Evolutionary conservation across 1,140 invertebrate genomes (phyloP), one percentile per base, ranked within the genome.

Genomic region (Drosophila virilis): DNA sequence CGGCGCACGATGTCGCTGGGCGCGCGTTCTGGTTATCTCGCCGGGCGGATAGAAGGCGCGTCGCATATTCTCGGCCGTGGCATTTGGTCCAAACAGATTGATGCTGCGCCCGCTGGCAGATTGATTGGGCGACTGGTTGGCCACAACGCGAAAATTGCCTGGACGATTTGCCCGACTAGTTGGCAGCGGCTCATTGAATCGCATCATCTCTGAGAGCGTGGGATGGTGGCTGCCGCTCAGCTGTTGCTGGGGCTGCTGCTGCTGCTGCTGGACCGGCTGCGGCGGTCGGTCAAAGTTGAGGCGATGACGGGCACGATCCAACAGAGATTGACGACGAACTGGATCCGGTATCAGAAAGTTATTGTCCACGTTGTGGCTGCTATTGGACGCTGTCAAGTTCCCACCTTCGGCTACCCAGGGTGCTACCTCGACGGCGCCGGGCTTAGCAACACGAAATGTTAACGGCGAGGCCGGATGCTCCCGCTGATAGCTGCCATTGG

Each of bases 401-500:
- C 7, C 28, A 13, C 10, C 38, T 12, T 42, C 54, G 38, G 45
- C 62, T 1, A 58, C 43, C 69, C 64, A 67, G 8, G 70, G 61
- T 2, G 61, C 62, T 8, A 68, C 57, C 12, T 60, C 64, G 5
- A 61, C 35, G n/a, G 55, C 78, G 17, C 37, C 45, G 8, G 46
- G 37, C 5, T 69, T 62, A 10, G 15, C 7, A 1, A 12, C 1
- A 17, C 37, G 17, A 58, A 57, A 58, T 3, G 28, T 13, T 0
- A 67, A 1, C 4, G 70, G 17, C 0, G n/a, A 2, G 0, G 9
- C 7, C 6, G 17, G 15, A 33, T 38, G 28, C 7, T 65, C 40
- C 7, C 62, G 35, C 10, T 33, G 48, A 58, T 89, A 89, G 55
- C 84, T 89, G 28, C 84, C 84, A 68, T 89, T 78, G 13, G 60